Conservation (phyloP, 2,797 vertebrate genomes). For the Eulemur coronatus region DNA sequence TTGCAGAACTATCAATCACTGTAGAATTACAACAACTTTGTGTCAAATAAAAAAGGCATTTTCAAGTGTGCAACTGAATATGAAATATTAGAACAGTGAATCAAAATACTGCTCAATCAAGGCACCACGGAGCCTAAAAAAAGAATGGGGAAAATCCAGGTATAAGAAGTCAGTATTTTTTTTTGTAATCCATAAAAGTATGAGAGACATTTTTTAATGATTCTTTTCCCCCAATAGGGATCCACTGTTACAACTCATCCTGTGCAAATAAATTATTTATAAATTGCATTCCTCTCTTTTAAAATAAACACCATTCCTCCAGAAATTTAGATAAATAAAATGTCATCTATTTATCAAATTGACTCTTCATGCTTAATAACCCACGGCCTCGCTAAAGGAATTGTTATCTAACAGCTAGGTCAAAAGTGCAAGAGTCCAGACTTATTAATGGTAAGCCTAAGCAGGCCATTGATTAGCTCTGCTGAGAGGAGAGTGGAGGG, state of each 20-base stretch:
- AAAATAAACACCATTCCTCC: constrained; percentile 71
- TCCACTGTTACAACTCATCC: background rate
- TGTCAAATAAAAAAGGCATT: background rate
- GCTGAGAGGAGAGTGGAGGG: background rate
- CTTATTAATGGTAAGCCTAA: constrained; percentile 74
- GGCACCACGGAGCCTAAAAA: background rate
- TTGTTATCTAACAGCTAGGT: constrained; percentile 70
- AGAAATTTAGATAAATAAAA: constrained; percentile 79
- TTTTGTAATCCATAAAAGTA: background rate
- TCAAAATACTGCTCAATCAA: background rate
- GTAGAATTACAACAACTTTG: background rate
- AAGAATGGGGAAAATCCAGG: background rate
- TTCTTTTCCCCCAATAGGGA: background rate
- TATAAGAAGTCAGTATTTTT: background rate
- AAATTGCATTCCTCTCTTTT: constrained; percentile 71
- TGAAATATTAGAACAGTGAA: background rate
- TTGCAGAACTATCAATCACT: background rate
- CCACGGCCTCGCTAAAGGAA: constrained; percentile 51
- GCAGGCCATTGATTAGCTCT: constrained; percentile 69
- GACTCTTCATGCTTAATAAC: constrained; percentile 54
- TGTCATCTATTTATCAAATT: constrained; percentile 65
- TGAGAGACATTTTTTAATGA: background rate
- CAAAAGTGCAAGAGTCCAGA: constrained; percentile 78
- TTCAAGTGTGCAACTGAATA: background rate
- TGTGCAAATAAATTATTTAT: constrained; percentile 75